Evolutionary conservation across 2,888 invertebrate species (phyloP), one percentile per base, ranked within the genome.

Genomic region (Stenolophus ochropezus): DNA sequence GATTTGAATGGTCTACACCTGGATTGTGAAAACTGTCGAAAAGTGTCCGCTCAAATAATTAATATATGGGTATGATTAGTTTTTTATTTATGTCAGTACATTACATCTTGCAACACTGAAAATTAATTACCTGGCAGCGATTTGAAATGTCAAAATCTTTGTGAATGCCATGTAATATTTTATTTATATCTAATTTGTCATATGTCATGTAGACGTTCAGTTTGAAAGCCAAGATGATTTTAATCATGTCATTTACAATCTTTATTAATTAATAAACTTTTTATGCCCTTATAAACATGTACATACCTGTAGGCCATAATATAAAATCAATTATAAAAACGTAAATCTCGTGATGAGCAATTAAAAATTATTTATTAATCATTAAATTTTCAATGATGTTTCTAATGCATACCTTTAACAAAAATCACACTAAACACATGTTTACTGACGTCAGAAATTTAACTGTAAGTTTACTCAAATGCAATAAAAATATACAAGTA

Each of bases 251-350:
- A 69, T 69, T 69, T 33, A 18, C n/a, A 27, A 56, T 56, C 56
- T 69, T 69, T 69, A 69, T 69, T 69, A 69, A 69, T 69, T 69
- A 69, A 69, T 69, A 69, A 69, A 69, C 33, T 69, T 69, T 69
- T 69, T 69, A 69, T 69, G 18, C 65, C 65, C 33, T 65, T 65
- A 65, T 65, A 65, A 65, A 65, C 27, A 65, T 65, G 27, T 16
- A 65, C 61, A 65, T 25, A 11, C 4, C 61, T 33, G 8, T 33
- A 20, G 65, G 33, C 18, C 2, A 42, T 69, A 33, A 69, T 69
- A 61, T 61, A 61, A 25, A n/a, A 23, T 61, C 61, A 71, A 33
- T 71, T 73, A 73, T 73, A 73, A 73, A 73, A 73, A 73, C 49
- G 49, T 73, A 21, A 73, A 73, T 73, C 47, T 23, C 1, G 4